phyloP scores from a whole-genome alignment of 2,888 invertebrate species.

The Pocota personata region DNA sequence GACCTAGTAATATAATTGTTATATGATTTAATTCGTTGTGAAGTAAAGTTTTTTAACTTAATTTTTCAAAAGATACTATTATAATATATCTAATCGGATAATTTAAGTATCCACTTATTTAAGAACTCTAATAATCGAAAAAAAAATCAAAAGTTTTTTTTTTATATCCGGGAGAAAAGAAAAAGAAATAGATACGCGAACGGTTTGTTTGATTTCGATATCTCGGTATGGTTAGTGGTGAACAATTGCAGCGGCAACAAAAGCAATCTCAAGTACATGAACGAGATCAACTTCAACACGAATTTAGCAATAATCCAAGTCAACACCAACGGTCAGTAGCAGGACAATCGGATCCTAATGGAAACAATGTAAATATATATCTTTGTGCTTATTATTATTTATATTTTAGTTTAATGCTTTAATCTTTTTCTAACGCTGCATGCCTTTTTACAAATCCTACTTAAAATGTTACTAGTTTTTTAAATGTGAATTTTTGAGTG shows the following conservation, averaged over 20 bases:
- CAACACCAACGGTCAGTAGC: slow-evolving; percentile 53
- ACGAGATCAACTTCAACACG: slow-evolving; percentile 80
- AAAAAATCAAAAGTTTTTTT: neutral
- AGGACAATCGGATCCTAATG: slow-evolving; percentile 62
- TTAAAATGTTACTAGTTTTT: neutral
- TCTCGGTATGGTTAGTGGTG: slow-evolving; percentile 70
- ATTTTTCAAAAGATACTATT: neutral
- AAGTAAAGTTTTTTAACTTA: slow-evolving; percentile 9
- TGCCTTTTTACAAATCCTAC: neutral
- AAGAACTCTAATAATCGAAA: neutral
- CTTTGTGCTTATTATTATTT: neutral
- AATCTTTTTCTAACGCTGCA: neutral
- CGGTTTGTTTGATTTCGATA: neutral
- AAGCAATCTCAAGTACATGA: slow-evolving; percentile 76
- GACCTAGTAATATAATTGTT: slow-evolving; percentile 24
- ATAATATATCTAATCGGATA: neutral
- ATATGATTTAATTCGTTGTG: slow-evolving; percentile 56
- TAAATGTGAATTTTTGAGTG: neutral
- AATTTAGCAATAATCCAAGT: slow-evolving; percentile 48
- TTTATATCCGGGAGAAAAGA: neutral
- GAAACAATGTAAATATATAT: slow-evolving; percentile 72
- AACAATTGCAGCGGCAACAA: slow-evolving; percentile 75
- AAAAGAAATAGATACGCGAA: neutral
- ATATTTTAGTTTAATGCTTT: neutral
- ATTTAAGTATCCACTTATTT: neutral